These are phyloP conservation scores for Dendrolimus punctatus DNA, from an alignment of 1,140 invertebrate genomes.

Conservation along the genomic window DNA sequence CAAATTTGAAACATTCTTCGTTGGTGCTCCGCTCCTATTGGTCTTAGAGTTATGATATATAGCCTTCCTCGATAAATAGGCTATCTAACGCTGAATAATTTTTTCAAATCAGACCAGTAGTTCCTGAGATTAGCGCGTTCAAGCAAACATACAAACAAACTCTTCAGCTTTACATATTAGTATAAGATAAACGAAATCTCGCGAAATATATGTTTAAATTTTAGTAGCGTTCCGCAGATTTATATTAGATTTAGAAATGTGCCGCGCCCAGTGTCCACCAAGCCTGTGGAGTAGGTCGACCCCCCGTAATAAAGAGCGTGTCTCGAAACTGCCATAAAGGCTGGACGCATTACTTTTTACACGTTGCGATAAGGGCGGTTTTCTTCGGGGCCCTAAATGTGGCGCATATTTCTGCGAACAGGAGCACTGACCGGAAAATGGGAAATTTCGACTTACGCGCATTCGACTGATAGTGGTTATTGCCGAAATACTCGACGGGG, in stretches of 20 bases:
- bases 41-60: too few species aligned
- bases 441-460: constrained; percentile 23
- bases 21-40: too few species aligned
- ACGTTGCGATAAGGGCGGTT: constrained; percentile 56
- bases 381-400: constrained; percentile 19
- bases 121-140: too few species aligned
- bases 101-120: too few species aligned
- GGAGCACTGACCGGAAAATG: constrained; percentile 54
- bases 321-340: constrained; percentile 68
- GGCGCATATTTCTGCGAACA: constrained; percentile 36
- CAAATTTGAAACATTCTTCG: too few species aligned
- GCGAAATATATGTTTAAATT: not conserved
- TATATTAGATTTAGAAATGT: not conserved
- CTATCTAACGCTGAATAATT: too few species aligned
- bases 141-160: too few species aligned
- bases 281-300: constrained; percentile 16
- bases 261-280: constrained; percentile 16
- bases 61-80: too few species aligned
- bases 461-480: constrained; percentile 17
- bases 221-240: not conserved
- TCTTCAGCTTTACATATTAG: too few species aligned
- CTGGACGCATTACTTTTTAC: constrained; percentile 68
- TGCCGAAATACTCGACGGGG: constrained; percentile 3
- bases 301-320: constrained; percentile 65
- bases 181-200: not conserved